Percentiles rank a stretch among this genome's conserved stretches.
phyloP scores from a whole-genome alignment of 2,797 vertebrate genomes.

The Peromyscus nudipes region DNA sequence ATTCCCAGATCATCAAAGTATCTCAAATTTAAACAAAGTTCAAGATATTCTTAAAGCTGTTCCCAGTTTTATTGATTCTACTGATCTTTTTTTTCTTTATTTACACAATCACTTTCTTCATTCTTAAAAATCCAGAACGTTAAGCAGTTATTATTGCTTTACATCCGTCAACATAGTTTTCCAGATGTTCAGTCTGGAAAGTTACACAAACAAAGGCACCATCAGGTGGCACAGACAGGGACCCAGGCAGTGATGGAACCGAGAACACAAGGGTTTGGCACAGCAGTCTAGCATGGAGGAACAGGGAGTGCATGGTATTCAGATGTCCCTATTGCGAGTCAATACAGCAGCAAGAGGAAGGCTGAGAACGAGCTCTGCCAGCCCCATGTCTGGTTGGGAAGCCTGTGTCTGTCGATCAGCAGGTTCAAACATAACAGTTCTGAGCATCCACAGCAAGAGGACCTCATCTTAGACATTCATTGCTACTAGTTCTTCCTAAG shows the following conservation, averaged over 20 bases:
- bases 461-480: background rate
- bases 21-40: conserved; percentile 22
- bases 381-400: background rate
- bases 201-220: background rate
- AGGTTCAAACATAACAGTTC: background rate
- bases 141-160: background rate
- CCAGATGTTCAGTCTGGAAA: background rate
- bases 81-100: no score
- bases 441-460: background rate
- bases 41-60: background rate
- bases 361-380: background rate
- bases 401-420: background rate
- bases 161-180: background rate
- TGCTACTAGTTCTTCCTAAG: background rate
- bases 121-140: background rate
- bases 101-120: background rate
- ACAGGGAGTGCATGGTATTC: background rate
- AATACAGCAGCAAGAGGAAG: background rate
- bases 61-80: background rate
- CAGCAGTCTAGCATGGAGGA: background rate
- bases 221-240: background rate
- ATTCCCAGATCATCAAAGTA: background rate
- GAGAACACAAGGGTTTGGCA: background rate
- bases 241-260: background rate
- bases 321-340: background rate